Percentiles rank a stretch among this genome's conserved stretches.
phyloP scores from a whole-genome alignment of 2,113 vertebrate species.

The Lasiurus cinereus region DNA sequence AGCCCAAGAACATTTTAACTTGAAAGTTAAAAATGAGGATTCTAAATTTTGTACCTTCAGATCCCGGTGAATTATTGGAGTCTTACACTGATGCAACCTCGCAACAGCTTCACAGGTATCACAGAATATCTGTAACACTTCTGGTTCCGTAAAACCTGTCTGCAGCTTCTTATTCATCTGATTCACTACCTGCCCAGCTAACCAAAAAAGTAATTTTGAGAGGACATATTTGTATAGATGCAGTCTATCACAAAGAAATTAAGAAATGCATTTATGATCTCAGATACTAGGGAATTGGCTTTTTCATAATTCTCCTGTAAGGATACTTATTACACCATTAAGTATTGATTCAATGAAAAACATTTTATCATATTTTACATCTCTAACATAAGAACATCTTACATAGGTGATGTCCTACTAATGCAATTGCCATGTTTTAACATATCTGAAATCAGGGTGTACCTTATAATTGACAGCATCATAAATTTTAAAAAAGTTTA shows the following conservation, averaged over 20 bases:
- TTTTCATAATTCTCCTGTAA: not conserved
- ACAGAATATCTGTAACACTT: conserved; percentile 96
- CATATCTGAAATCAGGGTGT: not conserved
- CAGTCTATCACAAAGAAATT: not conserved
- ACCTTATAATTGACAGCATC: not conserved
- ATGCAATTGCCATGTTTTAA: not conserved
- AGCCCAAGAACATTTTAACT: conserved; percentile 6
- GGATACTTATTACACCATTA: not conserved
- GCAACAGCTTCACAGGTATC: conserved; percentile 98
- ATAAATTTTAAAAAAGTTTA: not conserved
- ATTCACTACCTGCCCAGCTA: conserved; percentile 97
- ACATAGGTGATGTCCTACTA: conserved; percentile 4
- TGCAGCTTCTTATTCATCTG: conserved; percentile 98
- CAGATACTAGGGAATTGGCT: not conserved
- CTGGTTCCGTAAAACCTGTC: conserved; percentile 94
- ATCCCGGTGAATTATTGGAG: conserved; percentile 96
- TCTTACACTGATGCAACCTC: conserved; percentile 97
- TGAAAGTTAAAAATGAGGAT: not conserved
- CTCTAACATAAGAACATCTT: not conserved
- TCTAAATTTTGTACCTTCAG: conserved; percentile 91
- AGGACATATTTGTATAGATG: not conserved
- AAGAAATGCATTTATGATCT: not conserved
- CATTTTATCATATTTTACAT: conserved; percentile 6
- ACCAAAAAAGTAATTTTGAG: conserved; percentile 58
- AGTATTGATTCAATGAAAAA: not conserved